Conservation (phyloP, 2,888 invertebrate genomes). For the Cheilosia urbana region DNA sequence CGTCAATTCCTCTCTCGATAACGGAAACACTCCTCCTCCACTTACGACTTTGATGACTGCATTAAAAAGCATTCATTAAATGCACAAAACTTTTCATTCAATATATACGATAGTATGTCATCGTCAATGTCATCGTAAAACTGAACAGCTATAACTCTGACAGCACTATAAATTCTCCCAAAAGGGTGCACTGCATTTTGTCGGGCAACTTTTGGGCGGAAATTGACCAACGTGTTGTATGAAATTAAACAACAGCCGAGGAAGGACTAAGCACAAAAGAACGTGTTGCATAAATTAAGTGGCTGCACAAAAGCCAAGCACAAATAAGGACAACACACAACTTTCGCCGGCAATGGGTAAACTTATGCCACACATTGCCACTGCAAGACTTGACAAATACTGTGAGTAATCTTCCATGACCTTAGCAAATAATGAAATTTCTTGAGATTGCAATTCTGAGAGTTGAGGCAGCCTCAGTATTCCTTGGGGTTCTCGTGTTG, state of each 20-base stretch:
- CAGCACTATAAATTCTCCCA: slow-evolving; percentile 34
- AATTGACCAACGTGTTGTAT: slow-evolving; percentile 20
- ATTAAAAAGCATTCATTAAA: slow-evolving; percentile 26
- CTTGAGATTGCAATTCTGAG: slow-evolving; percentile 18
- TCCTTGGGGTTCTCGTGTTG: neutral
- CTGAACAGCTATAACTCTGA: slow-evolving; percentile 37
- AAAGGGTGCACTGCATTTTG: neutral
- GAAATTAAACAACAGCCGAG: slow-evolving; percentile 4
- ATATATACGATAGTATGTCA: slow-evolving; percentile 46
- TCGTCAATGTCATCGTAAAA: slow-evolving; percentile 30
- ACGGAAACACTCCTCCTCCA: neutral
- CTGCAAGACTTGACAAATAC: slow-evolving; percentile 44
- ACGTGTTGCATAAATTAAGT: slow-evolving; percentile 68
- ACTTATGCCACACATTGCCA: slow-evolving; percentile 27
- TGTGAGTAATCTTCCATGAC: slow-evolving; percentile 54
- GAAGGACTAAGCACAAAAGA: slow-evolving; percentile 3
- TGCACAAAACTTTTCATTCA: slow-evolving; percentile 41
- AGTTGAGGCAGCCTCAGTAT: neutral
- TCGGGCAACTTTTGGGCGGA: slow-evolving; percentile 3
- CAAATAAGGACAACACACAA: slow-evolving; percentile 20
- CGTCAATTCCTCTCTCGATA: neutral
- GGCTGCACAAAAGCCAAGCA: slow-evolving; percentile 12
- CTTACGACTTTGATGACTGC: neutral
- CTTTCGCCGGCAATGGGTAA: slow-evolving; percentile 8
- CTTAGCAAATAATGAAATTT: slow-evolving; percentile 37